Percentiles rank a stretch among this genome's conserved stretches.
These are phyloP conservation scores for Drosophila sulfurigaster DNA, from an alignment of 1,140 invertebrate species.

Conservation along the genomic window DNA sequence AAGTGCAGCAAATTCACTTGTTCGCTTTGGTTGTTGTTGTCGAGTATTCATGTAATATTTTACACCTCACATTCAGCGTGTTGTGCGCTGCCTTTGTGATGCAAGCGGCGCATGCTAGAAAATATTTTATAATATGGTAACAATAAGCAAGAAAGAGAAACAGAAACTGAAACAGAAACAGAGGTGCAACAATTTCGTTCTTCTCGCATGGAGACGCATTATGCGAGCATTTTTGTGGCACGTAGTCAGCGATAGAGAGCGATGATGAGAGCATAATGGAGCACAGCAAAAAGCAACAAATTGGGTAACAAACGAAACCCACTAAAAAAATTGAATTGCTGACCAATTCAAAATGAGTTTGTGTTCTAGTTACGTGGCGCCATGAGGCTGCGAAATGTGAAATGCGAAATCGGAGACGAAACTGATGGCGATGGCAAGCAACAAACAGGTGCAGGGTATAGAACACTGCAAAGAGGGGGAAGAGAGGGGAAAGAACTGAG, in stretches of 20 bases:
- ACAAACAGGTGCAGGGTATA: constrained; percentile 30
- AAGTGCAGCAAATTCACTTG: too few species aligned
- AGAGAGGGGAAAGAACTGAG: too few species aligned
- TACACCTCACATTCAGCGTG: neutral
- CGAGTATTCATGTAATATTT: constrained; percentile 14
- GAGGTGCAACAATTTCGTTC: neutral
- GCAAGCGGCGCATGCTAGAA: constrained; percentile 23
- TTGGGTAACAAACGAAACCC: constrained; percentile 57
- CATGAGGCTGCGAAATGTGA: constrained; percentile 53
- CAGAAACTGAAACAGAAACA: too few species aligned
- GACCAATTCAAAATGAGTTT: constrained; percentile 16
- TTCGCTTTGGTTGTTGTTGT: neutral
- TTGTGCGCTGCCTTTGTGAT: neutral
- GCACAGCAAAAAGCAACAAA: constrained; percentile 11
- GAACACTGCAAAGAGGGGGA: neutral
- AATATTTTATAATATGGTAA: constrained; percentile 1
- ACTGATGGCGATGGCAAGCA: constrained; percentile 16
- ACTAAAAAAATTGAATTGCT: constrained; percentile 1
- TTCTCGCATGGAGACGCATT: constrained; percentile 8
- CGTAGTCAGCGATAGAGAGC: constrained; percentile 61
- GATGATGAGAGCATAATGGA: constrained; percentile 1
- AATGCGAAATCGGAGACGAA: constrained; percentile 53
- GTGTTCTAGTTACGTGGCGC: constrained; percentile 73
- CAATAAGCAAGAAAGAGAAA: neutral
- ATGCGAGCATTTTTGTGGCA: constrained; percentile 32